Percentiles rank a stretch among this genome's conserved stretches.
These are phyloP conservation scores for Halcyon badia DNA, from an alignment of 2,797 vertebrate genomes.

Conservation along the genomic window DNA sequence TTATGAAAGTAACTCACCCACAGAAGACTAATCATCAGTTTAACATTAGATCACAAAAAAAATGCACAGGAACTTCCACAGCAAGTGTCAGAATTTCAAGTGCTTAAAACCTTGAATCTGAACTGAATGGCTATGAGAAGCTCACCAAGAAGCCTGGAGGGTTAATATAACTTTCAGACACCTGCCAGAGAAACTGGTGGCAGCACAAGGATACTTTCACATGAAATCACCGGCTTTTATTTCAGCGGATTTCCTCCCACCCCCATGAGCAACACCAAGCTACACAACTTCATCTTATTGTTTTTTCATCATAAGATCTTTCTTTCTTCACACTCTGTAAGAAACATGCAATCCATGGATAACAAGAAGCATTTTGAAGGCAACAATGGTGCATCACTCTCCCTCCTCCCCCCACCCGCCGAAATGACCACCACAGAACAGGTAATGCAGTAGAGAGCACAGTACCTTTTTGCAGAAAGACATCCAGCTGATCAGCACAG, in stretches of 20 bases:
- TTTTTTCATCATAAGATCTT: not conserved
- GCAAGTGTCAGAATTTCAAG: not conserved
- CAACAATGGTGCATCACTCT: accelerated
- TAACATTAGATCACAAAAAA: not conserved
- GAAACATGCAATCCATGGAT: accelerated
- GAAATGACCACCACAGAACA: not conserved
- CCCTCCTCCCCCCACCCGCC: accelerated
- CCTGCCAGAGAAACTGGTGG: not conserved
- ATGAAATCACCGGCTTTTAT: not conserved
- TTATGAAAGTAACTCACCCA: not conserved
- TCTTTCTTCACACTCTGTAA: not conserved
- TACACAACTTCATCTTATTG: not conserved
- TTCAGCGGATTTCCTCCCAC: not conserved
- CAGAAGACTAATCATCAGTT: not conserved
- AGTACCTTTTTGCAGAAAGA: constrained; percentile 98
- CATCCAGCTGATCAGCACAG: constrained; percentile 98
- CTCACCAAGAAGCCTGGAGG: not conserved
- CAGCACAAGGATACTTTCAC: not conserved
- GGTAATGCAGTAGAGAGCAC: not conserved
- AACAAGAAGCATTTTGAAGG: not conserved
- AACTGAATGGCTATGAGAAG: not conserved
- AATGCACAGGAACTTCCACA: not conserved
- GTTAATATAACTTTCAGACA: not conserved
- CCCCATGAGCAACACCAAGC: not conserved
- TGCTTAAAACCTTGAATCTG: not conserved